Evolutionary conservation across 2,888 invertebrate genomes (phyloP).

Genomic region (Leptinotarsa rubiginosa): DNA sequence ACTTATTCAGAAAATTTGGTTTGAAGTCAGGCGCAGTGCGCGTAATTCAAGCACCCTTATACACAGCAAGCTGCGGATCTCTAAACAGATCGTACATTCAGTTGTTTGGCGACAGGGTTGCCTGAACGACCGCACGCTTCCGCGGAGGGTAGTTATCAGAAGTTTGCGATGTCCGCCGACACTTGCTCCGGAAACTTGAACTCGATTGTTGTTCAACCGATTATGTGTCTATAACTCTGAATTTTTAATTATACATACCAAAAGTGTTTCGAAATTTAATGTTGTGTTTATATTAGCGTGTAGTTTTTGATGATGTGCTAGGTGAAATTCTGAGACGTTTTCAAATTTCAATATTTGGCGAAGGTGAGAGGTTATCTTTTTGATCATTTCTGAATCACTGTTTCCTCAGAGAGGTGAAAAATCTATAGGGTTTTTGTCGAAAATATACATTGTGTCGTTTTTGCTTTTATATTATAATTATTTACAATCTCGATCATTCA

Average conservation of each 20-base stretch:
- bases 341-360: too few relatives aligned
- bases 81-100: conserved; percentile 24
- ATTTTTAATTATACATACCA: neutral
- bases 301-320: too few relatives aligned
- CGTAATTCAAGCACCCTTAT: conserved; percentile 26
- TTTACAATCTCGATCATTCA: too few relatives aligned
- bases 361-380: too few relatives aligned
- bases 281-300: too few relatives aligned
- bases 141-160: neutral
- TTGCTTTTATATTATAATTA: too few relatives aligned
- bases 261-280: too few relatives aligned
- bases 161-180: conserved; percentile 1
- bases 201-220: neutral
- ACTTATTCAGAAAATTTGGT: conserved; percentile 31
- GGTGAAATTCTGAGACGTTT: too few relatives aligned
- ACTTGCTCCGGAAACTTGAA: conserved; percentile 5
- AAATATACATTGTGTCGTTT: too few relatives aligned
- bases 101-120: conserved; percentile 33
- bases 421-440: too few relatives aligned
- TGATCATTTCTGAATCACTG: too few relatives aligned
- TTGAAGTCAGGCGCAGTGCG: conserved; percentile 32
- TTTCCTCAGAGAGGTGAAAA: too few relatives aligned
- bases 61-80: conserved; percentile 27
- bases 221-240: neutral
- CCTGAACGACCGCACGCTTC: neutral